A percentile compares a stretch with the other conserved stretches of the same genome.
Conservation (phyloP, 2,888 invertebrate genomes). For the Mycalesis mineus region DNA sequence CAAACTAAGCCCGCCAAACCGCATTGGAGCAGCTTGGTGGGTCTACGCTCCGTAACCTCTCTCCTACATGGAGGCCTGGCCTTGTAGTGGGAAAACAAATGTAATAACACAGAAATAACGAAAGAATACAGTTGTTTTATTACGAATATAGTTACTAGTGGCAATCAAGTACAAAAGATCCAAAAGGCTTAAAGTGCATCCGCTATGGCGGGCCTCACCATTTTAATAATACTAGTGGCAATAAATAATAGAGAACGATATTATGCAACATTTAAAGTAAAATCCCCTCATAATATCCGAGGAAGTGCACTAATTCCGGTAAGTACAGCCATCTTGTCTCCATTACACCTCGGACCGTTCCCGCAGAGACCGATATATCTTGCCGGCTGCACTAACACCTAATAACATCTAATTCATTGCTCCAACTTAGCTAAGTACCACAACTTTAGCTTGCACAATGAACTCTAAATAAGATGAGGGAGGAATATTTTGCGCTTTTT, state of each 20-base stretch:
- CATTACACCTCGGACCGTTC: constrained; percentile 17
- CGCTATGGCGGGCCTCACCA: too few relatives aligned
- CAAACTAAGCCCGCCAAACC: too few relatives aligned
- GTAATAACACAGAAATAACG: too few relatives aligned
- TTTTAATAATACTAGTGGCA: neutral
- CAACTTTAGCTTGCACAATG: constrained; percentile 9
- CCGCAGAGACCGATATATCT: constrained; percentile 25
- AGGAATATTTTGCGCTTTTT: neutral
- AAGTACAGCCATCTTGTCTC: constrained; percentile 22
- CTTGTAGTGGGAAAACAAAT: too few relatives aligned
- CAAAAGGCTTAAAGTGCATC: too few relatives aligned
- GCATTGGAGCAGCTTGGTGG: too few relatives aligned
- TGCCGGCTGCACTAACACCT: constrained; percentile 22
- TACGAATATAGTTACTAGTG: too few relatives aligned
- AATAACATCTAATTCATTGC: constrained; percentile 25
- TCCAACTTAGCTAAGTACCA: constrained; percentile 15
- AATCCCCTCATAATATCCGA: constrained; percentile 14
- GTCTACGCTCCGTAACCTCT: too few relatives aligned
- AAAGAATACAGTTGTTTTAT: too few relatives aligned
- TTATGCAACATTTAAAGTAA: constrained; percentile 1
- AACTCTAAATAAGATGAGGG: neutral
- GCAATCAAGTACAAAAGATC: too few relatives aligned
- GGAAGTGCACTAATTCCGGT: constrained; percentile 18
- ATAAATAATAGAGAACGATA: neutral
- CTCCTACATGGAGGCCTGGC: too few relatives aligned